A percentile compares a stretch with the other conserved stretches of the same genome.
Conservation (phyloP, 2,797 vertebrate genomes). For the Chaetophractus vellerosus region DNA sequence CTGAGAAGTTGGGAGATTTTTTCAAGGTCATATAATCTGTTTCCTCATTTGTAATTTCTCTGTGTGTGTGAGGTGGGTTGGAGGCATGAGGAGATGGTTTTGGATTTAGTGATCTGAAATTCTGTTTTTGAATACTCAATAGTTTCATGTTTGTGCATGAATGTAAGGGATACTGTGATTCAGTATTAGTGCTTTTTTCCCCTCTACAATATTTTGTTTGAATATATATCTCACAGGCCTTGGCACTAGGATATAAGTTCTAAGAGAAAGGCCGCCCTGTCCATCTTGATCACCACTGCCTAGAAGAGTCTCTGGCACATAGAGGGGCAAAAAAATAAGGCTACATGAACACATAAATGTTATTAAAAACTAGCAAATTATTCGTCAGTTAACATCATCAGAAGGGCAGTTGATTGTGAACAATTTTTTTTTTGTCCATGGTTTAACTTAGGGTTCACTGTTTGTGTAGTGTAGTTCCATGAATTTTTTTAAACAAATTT, state of each 20-base stretch:
- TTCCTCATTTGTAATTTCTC: not conserved
- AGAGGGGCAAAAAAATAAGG: not conserved
- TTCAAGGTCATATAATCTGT: not conserved
- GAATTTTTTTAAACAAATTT: too few relatives aligned
- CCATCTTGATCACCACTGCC: not conserved
- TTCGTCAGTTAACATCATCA: not conserved
- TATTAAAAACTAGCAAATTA: conserved; percentile 12
- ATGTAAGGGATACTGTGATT: not conserved
- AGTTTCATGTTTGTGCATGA: not conserved
- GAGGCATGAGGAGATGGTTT: not conserved
- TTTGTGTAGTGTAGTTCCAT: too few relatives aligned
- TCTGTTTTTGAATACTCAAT: conserved; percentile 19
- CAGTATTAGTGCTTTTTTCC: conserved; percentile 31
- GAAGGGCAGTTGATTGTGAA: not conserved
- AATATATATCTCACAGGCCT: not conserved
- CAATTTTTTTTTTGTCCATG: too few relatives aligned
- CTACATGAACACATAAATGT: not conserved
- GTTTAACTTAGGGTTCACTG: too few relatives aligned
- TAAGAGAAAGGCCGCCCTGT: not conserved
- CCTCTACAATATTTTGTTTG: not conserved
- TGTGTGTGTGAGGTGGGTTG: not conserved
- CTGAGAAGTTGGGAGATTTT: conserved; percentile 20
- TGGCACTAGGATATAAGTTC: not conserved
- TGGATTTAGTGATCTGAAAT: conserved; percentile 57
- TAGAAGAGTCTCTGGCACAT: not conserved